Base-by-base conservation (phyloP, 1,140 invertebrate species). In the Saccostrea glomerata region DNA sequence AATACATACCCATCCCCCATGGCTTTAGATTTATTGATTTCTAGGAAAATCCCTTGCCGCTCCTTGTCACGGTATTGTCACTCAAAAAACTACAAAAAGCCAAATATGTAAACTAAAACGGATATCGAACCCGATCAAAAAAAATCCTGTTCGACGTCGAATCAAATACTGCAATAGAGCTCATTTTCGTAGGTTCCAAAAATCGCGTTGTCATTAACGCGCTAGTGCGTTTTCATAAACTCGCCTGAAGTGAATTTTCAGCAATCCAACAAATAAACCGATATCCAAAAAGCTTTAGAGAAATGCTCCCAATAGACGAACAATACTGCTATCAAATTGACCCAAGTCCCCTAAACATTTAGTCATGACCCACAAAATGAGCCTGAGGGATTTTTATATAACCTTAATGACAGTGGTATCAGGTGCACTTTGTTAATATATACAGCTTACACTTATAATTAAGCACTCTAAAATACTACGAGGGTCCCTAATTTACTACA, bases 1-100 rank as follows among this genome's bases (percentile, higher is more conserved):
- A 77, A 77, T 77, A 77, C 70, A 77, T 77, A 77, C 70, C 70
- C 70, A 77, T 77, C 70, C 23, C 70, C 70, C 70, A 77, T 77
- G 70, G 11, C 30, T 77, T 25, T 23, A 30, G 25, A 77, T 30
- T 77, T 77, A 77, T 77, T 77, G 70, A 77, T 77, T 77, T 77
- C 25, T 36, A 15, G 25, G 70, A 77, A 77, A 77, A 30, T 36
- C 30, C 23, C 25, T n/a, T n/a, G 58, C 17, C 58, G n/a, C 58
- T n/a, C 17, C 15, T 20, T 30, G 70, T 36, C n/a, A n/a, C n/a
- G n/a, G n/a, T 20, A 3, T 30, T 36, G 13, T 40, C 4, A 15
- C 13, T 12, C 5, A 77, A 25, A 25, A 77, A 77, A 73, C 66
- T 30, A 25, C 7, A 25, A 73, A 73, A 25, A 5, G 11, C 15